Conservation (phyloP, 2,797 vertebrate genomes). For the Podargus strigoides region DNA sequence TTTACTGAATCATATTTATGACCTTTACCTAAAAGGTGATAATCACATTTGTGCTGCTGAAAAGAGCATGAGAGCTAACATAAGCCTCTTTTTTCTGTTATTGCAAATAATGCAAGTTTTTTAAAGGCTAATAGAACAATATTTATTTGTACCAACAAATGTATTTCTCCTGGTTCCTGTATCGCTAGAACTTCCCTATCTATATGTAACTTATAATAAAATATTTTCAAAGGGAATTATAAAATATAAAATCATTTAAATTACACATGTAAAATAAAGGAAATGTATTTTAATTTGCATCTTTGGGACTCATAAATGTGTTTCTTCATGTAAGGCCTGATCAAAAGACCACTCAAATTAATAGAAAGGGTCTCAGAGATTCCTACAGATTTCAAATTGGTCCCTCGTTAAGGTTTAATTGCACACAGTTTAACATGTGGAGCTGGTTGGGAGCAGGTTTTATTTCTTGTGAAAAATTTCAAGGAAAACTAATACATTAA, state of each 20-base stretch:
- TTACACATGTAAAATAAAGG: constrained; percentile 9
- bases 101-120: not conserved
- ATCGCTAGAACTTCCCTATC: not conserved
- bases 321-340: not conserved
- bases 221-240: constrained; percentile 25
- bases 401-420: constrained; percentile 37
- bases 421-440: not conserved
- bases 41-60: not conserved
- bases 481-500: not conserved
- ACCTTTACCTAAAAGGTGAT: rapidly evolving
- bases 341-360: constrained; percentile 34
- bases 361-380: constrained; percentile 7
- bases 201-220: not conserved
- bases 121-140: not conserved
- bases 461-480: not conserved
- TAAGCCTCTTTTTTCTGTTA: not conserved
- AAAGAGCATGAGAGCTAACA: not conserved
- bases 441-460: not conserved
- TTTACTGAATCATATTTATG: not conserved
- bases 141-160: not conserved
- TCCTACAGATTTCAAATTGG: constrained; percentile 2
- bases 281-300: constrained; percentile 25
- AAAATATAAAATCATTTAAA: constrained; percentile 20
- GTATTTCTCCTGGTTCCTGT: not conserved
- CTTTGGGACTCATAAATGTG: constrained; percentile 8